Percentiles rank a stretch among this genome's conserved stretches.
phyloP scores from a whole-genome alignment of 2,797 vertebrate genomes.

The Falco novaeseelandiae region DNA sequence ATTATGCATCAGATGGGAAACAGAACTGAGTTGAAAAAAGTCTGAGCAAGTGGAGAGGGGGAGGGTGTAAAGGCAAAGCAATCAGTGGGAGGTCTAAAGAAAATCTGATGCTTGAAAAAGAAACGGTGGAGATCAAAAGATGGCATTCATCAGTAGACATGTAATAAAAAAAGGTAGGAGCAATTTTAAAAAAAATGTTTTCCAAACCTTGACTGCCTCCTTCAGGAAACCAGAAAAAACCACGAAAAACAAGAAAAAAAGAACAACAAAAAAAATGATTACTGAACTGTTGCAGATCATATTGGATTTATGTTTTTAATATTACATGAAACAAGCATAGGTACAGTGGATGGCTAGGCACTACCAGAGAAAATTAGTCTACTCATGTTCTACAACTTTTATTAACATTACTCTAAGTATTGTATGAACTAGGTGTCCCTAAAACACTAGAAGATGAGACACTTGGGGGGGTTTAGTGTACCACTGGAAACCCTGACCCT shows the following conservation, averaged over 20 bases:
- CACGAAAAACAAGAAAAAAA: slow-evolving; percentile 60
- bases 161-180: slow-evolving; percentile 56
- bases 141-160: slow-evolving; percentile 64
- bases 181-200: slow-evolving; percentile 59
- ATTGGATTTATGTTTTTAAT: background rate
- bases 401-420: background rate
- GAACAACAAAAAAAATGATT: slow-evolving; percentile 66
- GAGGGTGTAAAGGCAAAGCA: slow-evolving; percentile 50
- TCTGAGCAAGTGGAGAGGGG: slow-evolving; percentile 37
- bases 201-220: slow-evolving; percentile 96
- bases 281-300: slow-evolving; percentile 50
- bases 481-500: background rate
- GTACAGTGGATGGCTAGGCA: background rate
- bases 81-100: slow-evolving; percentile 31
- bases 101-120: slow-evolving; percentile 48
- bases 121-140: slow-evolving; percentile 49
- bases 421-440: background rate
- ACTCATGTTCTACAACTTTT: background rate
- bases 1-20: slow-evolving; percentile 50
- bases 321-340: background rate
- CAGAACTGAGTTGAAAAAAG: slow-evolving; percentile 57
- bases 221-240: slow-evolving; percentile 82
- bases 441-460: background rate
- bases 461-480: background rate
- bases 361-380: background rate